Percentiles rank a stretch among this genome's conserved stretches.
Conservation (phyloP, 2,113 vertebrate genomes). For the Candoia aspera region DNA sequence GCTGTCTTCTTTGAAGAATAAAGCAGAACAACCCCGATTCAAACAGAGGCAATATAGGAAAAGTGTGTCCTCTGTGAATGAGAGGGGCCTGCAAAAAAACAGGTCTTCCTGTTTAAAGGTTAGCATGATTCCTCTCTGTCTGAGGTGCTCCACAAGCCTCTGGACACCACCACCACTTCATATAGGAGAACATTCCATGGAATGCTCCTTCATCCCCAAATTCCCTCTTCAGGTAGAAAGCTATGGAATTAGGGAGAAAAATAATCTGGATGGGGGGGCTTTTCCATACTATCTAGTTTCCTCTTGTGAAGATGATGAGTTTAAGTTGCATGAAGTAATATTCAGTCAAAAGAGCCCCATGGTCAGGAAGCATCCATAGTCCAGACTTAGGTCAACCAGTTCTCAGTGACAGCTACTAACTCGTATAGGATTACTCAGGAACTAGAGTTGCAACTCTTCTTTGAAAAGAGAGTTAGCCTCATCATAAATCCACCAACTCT, state of each 20-base stretch:
- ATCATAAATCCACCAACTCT: not conserved
- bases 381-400: not conserved
- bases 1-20: conserved; percentile 49
- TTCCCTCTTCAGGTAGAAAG: not conserved
- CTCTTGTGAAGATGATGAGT: not conserved
- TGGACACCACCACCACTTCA: not conserved
- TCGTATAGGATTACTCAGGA: not conserved
- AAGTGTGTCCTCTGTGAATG: not conserved
- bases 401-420: not conserved
- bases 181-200: not conserved
- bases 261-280: not conserved
- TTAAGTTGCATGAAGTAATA: not conserved
- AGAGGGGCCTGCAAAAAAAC: conserved; percentile 16
- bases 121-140: not conserved
- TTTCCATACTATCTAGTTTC: not conserved
- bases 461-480: not conserved
- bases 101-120: not conserved
- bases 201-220: not conserved
- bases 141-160: not conserved
- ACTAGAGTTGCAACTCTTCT: not conserved
- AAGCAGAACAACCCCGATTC: conserved; percentile 52
- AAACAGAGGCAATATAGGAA: not conserved
- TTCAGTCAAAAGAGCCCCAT: not conserved
- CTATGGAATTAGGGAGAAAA: not conserved
- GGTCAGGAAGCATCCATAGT: not conserved